phyloP scores from a whole-genome alignment of 1,140 invertebrate genomes.

The Drosophila takahashii region DNA sequence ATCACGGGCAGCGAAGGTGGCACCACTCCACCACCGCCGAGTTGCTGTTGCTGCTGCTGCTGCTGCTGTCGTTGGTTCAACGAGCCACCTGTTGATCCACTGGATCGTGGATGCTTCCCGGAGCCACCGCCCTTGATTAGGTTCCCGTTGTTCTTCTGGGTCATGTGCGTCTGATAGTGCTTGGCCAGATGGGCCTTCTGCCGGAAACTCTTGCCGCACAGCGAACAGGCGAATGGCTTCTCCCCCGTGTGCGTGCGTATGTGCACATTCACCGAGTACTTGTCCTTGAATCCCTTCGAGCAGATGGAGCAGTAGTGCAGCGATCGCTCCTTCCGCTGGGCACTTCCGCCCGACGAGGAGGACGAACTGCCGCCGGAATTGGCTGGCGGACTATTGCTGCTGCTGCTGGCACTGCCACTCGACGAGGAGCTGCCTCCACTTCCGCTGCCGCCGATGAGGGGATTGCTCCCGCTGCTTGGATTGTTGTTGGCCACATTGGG shows the following conservation, averaged over 20 bases:
- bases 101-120: slow-evolving; percentile 64
- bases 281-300: slow-evolving; percentile 96
- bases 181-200: slow-evolving; percentile 99
- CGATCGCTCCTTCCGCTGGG: slow-evolving; percentile 91
- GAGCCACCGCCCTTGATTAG: slow-evolving; percentile 72
- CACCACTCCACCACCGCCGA: slow-evolving; percentile 18
- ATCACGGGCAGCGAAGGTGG: slow-evolving; percentile 48
- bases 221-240: slow-evolving; percentile 94
- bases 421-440: slow-evolving; percentile 61
- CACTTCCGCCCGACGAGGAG: slow-evolving; percentile 75
- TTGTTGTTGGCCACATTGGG: slow-evolving; percentile 72
- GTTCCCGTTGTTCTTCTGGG: slow-evolving; percentile 88
- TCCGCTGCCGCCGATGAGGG: slow-evolving; percentile 62
- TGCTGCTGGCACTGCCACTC: slow-evolving; percentile 75
- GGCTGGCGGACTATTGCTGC: slow-evolving; percentile 67
- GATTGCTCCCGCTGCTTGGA: slow-evolving; percentile 83
- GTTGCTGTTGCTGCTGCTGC: neutral
- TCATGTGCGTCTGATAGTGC: slow-evolving; percentile 97
- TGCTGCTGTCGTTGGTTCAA: slow-evolving; percentile 48
- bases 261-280: slow-evolving; percentile 96
- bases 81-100: slow-evolving; percentile 26
- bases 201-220: slow-evolving; percentile 95
- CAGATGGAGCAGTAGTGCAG: slow-evolving; percentile 96
- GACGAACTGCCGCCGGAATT: slow-evolving; percentile 56
- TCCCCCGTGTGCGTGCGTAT: slow-evolving; percentile 94